These are phyloP conservation scores for Callospermophilus lateralis DNA, from an alignment of 2,113 vertebrate species.

Conservation along the genomic window DNA sequence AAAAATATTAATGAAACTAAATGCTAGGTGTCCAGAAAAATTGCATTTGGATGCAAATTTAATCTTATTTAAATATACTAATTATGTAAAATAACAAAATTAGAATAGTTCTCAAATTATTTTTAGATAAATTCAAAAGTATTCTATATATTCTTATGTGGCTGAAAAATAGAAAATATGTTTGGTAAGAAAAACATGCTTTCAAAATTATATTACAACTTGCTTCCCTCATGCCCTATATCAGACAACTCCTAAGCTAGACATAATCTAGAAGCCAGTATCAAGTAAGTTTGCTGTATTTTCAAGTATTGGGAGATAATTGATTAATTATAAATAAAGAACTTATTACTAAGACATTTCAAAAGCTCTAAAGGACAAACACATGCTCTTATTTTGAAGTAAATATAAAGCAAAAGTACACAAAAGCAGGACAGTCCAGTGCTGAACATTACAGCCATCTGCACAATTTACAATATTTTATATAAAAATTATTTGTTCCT, in stretches of 20 bases:
- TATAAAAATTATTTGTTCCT: background rate
- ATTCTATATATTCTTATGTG: background rate
- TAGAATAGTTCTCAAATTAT: background rate
- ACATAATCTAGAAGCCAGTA: background rate
- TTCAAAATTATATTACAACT: background rate
- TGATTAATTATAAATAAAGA: background rate
- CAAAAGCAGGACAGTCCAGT: background rate
- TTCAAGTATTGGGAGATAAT: background rate
- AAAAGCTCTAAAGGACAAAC: background rate
- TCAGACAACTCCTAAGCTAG: background rate
- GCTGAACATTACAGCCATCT: background rate
- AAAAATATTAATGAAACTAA: conserved; percentile 1
- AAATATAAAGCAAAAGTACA: background rate
- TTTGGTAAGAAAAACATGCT: background rate
- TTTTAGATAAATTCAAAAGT: background rate
- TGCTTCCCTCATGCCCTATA: background rate
- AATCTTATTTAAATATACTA: background rate
- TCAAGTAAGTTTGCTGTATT: background rate
- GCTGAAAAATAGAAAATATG: background rate
- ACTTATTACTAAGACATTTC: background rate
- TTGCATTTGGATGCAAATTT: background rate
- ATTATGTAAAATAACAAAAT: background rate
- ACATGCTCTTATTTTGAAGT: background rate
- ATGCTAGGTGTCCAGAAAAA: background rate
- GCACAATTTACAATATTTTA: background rate